Evolutionary conservation across 2,888 invertebrate genomes (phyloP), one percentile per base, ranked within the genome.

Genomic region (Volucella inflata): DNA sequence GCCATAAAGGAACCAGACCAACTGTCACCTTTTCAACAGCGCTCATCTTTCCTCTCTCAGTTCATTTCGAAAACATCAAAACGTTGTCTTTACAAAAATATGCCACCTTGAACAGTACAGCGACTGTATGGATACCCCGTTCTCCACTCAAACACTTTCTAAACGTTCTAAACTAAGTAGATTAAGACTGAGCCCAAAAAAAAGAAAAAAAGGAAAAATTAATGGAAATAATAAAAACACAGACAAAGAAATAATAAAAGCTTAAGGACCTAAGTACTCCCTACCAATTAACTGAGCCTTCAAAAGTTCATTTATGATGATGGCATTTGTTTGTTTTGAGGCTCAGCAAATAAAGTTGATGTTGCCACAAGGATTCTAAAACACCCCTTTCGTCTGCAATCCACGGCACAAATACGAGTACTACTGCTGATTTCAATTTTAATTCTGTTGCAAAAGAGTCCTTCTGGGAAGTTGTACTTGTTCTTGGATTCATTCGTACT

Each of bases 221-320:
- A 30, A 30, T 30, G 30, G 40, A 50, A 36, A 17, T 8, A 36
- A 3, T 10, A 12, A 44, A 44, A 36, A 30, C 30, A 30, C 55
- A 11, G 62, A 17, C 14, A 16, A 59, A 42, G 55, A n/a, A 48
- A 46, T 57, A 55, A 48, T 70, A 71, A 71, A 60, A 65, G 65
- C 72, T 65, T 59, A 72, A 72, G 79, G 65, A 65, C 51, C 21
- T 60, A 59, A 79, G 64, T 48, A 53, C 74, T 80, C 64, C 38
- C 21, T 65, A 44, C 59, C 80, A 80, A 80, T 80, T 80, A 80
- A 80, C 74, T 68, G 44, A 36, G 62, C 67, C 68, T 57, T 62
- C 55, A 75, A 55, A 75, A 75, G 80, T 75, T 80, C 74, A 80
- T 80, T 80, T 75, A 68, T 75, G 74, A 74, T 80, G 74, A 75